Evolutionary conservation across 1,140 invertebrate species (phyloP).

Genomic region (Drepana arcuata): DNA sequence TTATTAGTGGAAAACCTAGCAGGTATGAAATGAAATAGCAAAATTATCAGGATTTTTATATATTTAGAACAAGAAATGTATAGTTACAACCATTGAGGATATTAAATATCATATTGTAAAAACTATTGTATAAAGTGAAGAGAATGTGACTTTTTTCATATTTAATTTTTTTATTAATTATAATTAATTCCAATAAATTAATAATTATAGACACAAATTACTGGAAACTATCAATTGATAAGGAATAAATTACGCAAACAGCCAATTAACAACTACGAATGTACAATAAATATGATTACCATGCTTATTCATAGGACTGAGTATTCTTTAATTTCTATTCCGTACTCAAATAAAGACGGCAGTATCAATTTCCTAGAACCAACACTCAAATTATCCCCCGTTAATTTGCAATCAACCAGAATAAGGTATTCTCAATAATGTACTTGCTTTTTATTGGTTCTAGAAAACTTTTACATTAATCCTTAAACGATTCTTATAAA

Average conservation of each 20-base stretch:
- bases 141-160: slow-evolving; percentile 67
- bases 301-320: slow-evolving; percentile 67
- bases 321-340: slow-evolving; percentile 62
- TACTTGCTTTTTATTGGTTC: no score
- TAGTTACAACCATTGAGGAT: slow-evolving; percentile 74
- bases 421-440: slow-evolving; percentile 13
- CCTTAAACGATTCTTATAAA: slow-evolving; percentile 50
- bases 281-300: slow-evolving; percentile 67
- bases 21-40: slow-evolving; percentile 29
- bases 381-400: slow-evolving; percentile 9
- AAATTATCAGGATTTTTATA: slow-evolving; percentile 63
- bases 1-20: not conserved
- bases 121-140: slow-evolving; percentile 74
- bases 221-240: slow-evolving; percentile 67
- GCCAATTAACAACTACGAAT: slow-evolving; percentile 65
- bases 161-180: slow-evolving; percentile 54
- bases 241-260: slow-evolving; percentile 67
- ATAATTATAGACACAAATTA: slow-evolving; percentile 71
- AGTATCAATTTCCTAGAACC: slow-evolving; percentile 38
- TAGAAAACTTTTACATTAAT: slow-evolving; percentile 24
- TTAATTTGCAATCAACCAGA: not conserved
- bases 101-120: slow-evolving; percentile 74
- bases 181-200: slow-evolving; percentile 69
- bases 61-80: slow-evolving; percentile 75
- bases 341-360: slow-evolving; percentile 40